Conservation (phyloP, 2,797 vertebrate genomes). For the Crocodylus rhombifer region DNA sequence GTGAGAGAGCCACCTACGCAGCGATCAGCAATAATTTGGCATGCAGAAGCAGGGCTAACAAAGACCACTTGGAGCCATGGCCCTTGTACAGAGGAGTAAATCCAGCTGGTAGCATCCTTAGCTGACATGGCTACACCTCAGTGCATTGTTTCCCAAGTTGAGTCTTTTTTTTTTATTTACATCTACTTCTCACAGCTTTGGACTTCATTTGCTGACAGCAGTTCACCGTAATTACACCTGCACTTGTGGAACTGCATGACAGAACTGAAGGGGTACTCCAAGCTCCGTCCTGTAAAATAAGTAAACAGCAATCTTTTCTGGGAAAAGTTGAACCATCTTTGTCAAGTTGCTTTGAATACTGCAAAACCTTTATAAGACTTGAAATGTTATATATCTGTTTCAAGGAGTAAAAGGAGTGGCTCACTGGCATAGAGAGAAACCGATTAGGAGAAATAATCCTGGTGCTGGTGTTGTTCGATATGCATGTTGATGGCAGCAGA, state of each 20-base stretch:
- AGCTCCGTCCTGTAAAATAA: slow-evolving; percentile 35
- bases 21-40: slow-evolving; percentile 52
- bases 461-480: neutral
- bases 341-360: slow-evolving; percentile 24
- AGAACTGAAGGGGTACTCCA: slow-evolving; percentile 39
- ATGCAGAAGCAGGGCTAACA: slow-evolving; percentile 47
- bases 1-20: neutral
- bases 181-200: slow-evolving; percentile 16
- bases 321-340: slow-evolving; percentile 55
- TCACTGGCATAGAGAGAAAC: neutral
- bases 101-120: slow-evolving; percentile 33
- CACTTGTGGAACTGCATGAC: slow-evolving; percentile 29
- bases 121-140: neutral
- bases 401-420: slow-evolving; percentile 3
- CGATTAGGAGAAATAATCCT: neutral
- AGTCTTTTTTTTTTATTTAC: neutral
- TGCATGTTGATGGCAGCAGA: slow-evolving; percentile 7
- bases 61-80: neutral
- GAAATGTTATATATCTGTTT: neutral
- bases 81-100: slow-evolving; percentile 21
- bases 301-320: slow-evolving; percentile 60
- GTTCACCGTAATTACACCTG: slow-evolving; percentile 47
- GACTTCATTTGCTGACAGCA: slow-evolving; percentile 12
- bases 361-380: slow-evolving; percentile 18
- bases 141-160: slow-evolving; percentile 45